Conservation (phyloP, 2,797 vertebrate species). For the Schizopygopsis malacanthus region DNA sequence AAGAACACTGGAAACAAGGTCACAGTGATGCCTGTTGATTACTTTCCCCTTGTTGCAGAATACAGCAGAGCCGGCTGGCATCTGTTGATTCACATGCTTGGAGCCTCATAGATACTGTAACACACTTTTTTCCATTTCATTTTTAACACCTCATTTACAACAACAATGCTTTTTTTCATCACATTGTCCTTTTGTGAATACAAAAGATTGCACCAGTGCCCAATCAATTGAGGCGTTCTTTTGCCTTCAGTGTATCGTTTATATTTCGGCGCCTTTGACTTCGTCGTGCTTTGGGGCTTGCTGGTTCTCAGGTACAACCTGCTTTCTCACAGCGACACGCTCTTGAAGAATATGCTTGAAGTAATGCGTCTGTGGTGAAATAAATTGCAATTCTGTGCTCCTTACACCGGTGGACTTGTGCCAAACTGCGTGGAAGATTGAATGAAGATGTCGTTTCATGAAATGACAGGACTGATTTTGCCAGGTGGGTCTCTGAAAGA, state of each 20-base stretch:
- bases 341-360: constrained; percentile 42
- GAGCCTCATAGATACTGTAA: not conserved
- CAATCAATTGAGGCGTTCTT: constrained; percentile 18
- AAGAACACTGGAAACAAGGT: constrained; percentile 64
- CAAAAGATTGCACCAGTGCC: constrained; percentile 27
- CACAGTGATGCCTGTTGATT: constrained; percentile 62
- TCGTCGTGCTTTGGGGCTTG: constrained; percentile 26
- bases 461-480: constrained; percentile 44
- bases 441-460: constrained; percentile 37
- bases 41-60: constrained; percentile 52
- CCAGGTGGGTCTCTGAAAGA: constrained; percentile 30
- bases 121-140: not conserved
- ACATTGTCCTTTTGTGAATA: not conserved
- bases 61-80: not conserved
- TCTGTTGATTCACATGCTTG: constrained; percentile 18
- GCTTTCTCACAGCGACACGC: constrained; percentile 32
- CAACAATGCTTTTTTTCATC: constrained; percentile 24
- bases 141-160: constrained; percentile 42
- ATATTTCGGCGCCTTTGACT: constrained; percentile 22
- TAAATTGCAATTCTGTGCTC: constrained; percentile 49
- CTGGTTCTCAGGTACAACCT: constrained; percentile 47
- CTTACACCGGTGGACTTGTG: constrained; percentile 1
- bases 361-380: constrained; percentile 45
- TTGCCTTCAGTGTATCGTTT: not conserved
- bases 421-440: constrained; percentile 20